Conservation (phyloP, 1,140 invertebrate species). For the Drosophila carrolli region DNA sequence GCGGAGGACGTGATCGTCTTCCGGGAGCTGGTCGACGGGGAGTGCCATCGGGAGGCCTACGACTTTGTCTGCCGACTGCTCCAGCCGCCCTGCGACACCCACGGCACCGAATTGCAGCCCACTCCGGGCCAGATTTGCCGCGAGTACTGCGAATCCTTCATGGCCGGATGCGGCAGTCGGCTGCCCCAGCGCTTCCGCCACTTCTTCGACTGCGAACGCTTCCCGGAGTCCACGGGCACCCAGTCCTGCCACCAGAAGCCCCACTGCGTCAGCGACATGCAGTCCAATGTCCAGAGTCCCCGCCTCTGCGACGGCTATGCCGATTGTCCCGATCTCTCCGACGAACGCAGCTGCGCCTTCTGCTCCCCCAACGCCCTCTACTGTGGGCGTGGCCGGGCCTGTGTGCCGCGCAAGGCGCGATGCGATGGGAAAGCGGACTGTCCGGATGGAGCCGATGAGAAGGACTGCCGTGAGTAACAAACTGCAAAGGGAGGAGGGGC, state of each 20-base stretch:
- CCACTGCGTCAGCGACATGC: conserved; percentile 90
- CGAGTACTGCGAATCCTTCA: conserved; percentile 94
- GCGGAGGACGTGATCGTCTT: conserved; percentile 92
- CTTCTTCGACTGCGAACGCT: conserved; percentile 91
- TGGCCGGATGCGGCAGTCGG: conserved; percentile 91
- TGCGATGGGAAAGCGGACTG: conserved; percentile 94
- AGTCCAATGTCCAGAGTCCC: conserved; percentile 89
- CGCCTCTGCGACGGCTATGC: conserved; percentile 94
- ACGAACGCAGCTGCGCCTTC: conserved; percentile 91
- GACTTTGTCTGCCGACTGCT: conserved; percentile 94
- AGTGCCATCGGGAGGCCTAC: conserved; percentile 93
- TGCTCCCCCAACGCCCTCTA: conserved; percentile 89
- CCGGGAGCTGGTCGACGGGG: conserved; percentile 93
- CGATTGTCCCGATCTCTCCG: conserved; percentile 93
- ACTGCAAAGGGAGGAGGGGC: no score
- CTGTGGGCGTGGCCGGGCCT: conserved; percentile 91
- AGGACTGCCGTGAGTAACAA: conserved; percentile 90
- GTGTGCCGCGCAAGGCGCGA: conserved; percentile 89
- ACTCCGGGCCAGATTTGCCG: conserved; percentile 88
- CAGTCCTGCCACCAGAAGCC: conserved; percentile 90
- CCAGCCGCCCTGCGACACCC: conserved; percentile 90
- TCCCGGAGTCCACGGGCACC: conserved; percentile 91
- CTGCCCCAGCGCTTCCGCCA: conserved; percentile 89
- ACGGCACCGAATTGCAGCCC: conserved; percentile 63
- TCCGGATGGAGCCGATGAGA: conserved; percentile 93